Evolutionary conservation across 2,113 vertebrate species (phyloP).

Genomic region (Xenopus laevis): DNA sequence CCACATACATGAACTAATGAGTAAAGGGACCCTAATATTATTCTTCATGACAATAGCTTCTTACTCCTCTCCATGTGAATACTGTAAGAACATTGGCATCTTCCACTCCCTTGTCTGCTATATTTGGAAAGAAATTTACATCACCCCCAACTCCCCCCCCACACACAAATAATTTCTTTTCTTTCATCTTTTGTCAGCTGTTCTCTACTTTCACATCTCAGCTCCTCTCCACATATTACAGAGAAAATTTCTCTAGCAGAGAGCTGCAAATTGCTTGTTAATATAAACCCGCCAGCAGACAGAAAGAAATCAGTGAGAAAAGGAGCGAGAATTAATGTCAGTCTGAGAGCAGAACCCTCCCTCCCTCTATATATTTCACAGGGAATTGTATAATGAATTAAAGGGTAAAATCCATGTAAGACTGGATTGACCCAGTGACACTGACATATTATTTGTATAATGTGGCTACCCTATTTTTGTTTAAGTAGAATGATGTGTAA

Average conservation of each 20-base stretch:
- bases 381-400: slow-evolving; percentile 1
- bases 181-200: slow-evolving; percentile 22
- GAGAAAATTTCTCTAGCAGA: slow-evolving; percentile 38
- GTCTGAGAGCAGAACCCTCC: background rate
- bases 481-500: too few relatives aligned
- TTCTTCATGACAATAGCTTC: too few relatives aligned
- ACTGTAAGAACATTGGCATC: slow-evolving; percentile 16
- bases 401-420: background rate
- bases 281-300: slow-evolving; percentile 28
- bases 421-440: background rate
- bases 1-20: too few relatives aligned
- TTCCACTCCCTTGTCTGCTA: slow-evolving; percentile 30
- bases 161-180: slow-evolving; percentile 4
- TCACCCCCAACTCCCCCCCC: background rate
- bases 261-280: slow-evolving; percentile 49
- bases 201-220: slow-evolving; percentile 25
- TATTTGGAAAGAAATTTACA: slow-evolving; percentile 35
- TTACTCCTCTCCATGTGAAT: too few relatives aligned
- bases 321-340: slow-evolving; percentile 24
- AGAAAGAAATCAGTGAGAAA: slow-evolving; percentile 30
- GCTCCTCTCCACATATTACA: slow-evolving; percentile 14
- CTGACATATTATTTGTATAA: too few relatives aligned
- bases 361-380: background rate
- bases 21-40: too few relatives aligned
- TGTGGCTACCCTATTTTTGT: too few relatives aligned